Conservation (phyloP, 1,140 invertebrate species). For the Caenorhabditis brenneri region DNA sequence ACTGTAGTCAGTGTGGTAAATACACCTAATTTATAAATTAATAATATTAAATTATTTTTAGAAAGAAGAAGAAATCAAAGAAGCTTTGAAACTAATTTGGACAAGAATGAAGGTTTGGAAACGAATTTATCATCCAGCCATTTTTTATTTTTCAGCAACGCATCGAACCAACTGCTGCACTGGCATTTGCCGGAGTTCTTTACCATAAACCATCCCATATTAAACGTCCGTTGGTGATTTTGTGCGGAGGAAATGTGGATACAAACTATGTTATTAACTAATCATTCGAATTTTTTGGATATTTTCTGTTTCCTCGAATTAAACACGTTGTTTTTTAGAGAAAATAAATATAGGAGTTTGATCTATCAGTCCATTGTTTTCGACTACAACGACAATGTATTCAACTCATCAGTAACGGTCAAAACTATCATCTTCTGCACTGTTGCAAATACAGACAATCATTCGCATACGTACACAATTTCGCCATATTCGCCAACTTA, state of each 20-base stretch:
- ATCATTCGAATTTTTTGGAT: no score
- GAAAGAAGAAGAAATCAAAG: constrained; percentile 50
- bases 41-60: constrained; percentile 16
- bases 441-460: neutral
- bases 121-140: neutral
- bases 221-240: constrained; percentile 33
- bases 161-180: constrained; percentile 51
- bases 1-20: constrained; percentile 50
- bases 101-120: constrained; percentile 46
- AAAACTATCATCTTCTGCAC: neutral
- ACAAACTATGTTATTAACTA: constrained; percentile 1
- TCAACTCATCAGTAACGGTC: neutral
- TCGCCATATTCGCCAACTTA: neutral
- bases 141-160: constrained; percentile 44
- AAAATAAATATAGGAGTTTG: neutral
- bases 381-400: neutral
- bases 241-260: constrained; percentile 55
- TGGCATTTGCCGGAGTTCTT: constrained; percentile 49
- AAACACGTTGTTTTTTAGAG: no score
- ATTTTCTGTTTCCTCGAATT: no score
- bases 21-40: neutral
- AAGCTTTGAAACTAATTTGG: constrained; percentile 53
- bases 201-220: neutral
- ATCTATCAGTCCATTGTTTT: neutral
- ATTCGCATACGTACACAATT: no score